A percentile compares a stretch with the other conserved stretches of the same genome.
These are phyloP conservation scores for Drosophila littoralis DNA, from an alignment of 1,140 invertebrate genomes.

Conservation along the genomic window DNA sequence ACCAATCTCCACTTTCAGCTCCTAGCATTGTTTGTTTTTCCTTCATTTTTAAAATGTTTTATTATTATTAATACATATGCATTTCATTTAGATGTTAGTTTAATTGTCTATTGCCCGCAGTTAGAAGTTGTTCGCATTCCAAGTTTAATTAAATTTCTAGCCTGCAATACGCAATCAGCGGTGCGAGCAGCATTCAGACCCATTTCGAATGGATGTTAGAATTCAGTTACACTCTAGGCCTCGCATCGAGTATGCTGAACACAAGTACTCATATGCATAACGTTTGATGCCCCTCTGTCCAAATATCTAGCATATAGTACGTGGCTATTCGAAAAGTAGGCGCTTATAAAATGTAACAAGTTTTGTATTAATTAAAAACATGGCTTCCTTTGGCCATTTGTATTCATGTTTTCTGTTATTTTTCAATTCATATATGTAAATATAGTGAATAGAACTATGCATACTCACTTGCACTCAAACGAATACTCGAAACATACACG, in stretches of 20 bases:
- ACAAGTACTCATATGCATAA: conserved; percentile 3
- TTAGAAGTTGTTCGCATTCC: conserved; percentile 48
- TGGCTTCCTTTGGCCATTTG: conserved; percentile 41
- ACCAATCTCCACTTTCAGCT: no score
- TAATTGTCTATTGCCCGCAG: conserved; percentile 32
- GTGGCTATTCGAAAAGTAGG: conserved; percentile 55
- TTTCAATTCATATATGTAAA: conserved; percentile 42
- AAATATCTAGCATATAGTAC: conserved; percentile 17
- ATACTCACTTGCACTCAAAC: conserved; percentile 2
- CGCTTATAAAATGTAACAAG: conserved; percentile 83
- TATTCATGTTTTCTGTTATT: conserved; percentile 39
- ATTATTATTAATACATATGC: no score
- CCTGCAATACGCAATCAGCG: conserved; percentile 23
- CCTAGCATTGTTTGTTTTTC: no score
- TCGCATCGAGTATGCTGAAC: conserved; percentile 4
- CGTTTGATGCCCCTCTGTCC: conserved; percentile 11
- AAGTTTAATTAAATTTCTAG: conserved; percentile 67
- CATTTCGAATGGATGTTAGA: conserved; percentile 53
- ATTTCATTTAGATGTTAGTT: no score
- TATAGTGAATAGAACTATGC: conserved; percentile 10
- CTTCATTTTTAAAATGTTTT: no score
- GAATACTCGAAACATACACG: background rate
- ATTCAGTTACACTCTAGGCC: conserved; percentile 59
- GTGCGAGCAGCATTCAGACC: conserved; percentile 12
- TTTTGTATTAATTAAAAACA: conserved; percentile 84